Conservation (phyloP, 1,140 invertebrate genomes). For the Anastrepha obliqua region DNA sequence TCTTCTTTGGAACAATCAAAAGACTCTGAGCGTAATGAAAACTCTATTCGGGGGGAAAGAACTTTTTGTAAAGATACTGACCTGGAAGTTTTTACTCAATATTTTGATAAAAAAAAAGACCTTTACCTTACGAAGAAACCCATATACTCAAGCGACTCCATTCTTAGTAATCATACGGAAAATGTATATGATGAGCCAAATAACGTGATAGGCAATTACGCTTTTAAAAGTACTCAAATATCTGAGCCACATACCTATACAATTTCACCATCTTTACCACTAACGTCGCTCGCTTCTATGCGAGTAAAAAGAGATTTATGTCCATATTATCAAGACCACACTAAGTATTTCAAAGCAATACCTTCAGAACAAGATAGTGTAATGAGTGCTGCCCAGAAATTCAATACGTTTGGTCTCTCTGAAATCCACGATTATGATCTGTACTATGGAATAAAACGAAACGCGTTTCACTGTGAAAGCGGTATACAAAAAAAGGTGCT, state of each 20-base stretch:
- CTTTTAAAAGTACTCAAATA: constrained; percentile 69
- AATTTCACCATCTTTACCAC: constrained; percentile 61
- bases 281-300: constrained; percentile 66
- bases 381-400: constrained; percentile 68
- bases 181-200: constrained; percentile 73
- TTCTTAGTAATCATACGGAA: constrained; percentile 70
- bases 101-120: constrained; percentile 61
- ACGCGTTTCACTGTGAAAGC: constrained; percentile 60
- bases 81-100: background rate
- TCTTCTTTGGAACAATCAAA: constrained; percentile 71
- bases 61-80: constrained; percentile 27
- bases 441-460: constrained; percentile 68
- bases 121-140: constrained; percentile 71
- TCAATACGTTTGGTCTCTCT: constrained; percentile 67
- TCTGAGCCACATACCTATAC: constrained; percentile 66
- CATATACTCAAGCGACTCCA: constrained; percentile 71
- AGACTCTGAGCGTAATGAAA: constrained; percentile 56
- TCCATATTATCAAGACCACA: constrained; percentile 71
- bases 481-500: constrained; percentile 64
- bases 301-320: constrained; percentile 69
- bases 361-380: constrained; percentile 72
- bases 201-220: constrained; percentile 69
- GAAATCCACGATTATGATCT: constrained; percentile 73
- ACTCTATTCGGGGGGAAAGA: background rate
- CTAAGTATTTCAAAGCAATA: constrained; percentile 72